These are phyloP conservation scores for Phallusia fumigata DNA, from an alignment of 23 tunicate species.

Conservation along the genomic window DNA sequence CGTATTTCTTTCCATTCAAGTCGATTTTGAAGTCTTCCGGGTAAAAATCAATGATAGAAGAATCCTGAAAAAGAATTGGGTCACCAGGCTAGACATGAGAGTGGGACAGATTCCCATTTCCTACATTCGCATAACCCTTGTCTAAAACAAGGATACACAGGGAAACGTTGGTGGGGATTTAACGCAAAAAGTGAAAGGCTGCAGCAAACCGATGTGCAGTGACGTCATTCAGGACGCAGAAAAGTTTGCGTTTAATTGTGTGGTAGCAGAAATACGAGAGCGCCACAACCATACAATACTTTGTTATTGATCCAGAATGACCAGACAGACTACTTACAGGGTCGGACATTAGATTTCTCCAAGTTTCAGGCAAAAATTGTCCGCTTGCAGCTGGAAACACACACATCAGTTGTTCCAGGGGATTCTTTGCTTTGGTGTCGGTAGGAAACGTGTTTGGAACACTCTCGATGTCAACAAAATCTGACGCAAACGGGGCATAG, in stretches of 20 bases:
- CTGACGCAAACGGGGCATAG: constrained; percentile 98
- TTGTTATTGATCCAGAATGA: too few relatives aligned
- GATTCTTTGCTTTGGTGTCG: constrained; percentile 75
- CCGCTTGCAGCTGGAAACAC: constrained; percentile 99
- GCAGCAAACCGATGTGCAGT: too few relatives aligned
- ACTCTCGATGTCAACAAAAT: constrained; percentile 71
- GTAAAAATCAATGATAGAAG: constrained; percentile 94
- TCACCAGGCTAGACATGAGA: too few relatives aligned
- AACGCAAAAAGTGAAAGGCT: too few relatives aligned
- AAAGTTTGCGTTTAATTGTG: too few relatives aligned
- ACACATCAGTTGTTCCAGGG: constrained; percentile 99
- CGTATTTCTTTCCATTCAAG: constrained; percentile 96
- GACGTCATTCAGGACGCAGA: too few relatives aligned
- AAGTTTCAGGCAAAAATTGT: constrained; percentile 78
- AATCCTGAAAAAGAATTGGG: constrained; percentile 46
- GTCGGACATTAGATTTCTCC: constrained; percentile 93
- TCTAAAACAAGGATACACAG: too few relatives aligned
- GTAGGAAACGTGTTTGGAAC: constrained; percentile 69
- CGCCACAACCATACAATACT: too few relatives aligned
- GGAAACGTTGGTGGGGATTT: too few relatives aligned
- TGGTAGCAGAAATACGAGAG: too few relatives aligned
- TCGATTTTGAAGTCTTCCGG: constrained; percentile 94
- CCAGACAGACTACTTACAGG: constrained; percentile 66
- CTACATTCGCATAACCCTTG: too few relatives aligned
- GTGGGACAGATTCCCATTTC: too few relatives aligned